phyloP scores from a whole-genome alignment of 2,797 vertebrate genomes.

The Petrocephalus sullivani region DNA sequence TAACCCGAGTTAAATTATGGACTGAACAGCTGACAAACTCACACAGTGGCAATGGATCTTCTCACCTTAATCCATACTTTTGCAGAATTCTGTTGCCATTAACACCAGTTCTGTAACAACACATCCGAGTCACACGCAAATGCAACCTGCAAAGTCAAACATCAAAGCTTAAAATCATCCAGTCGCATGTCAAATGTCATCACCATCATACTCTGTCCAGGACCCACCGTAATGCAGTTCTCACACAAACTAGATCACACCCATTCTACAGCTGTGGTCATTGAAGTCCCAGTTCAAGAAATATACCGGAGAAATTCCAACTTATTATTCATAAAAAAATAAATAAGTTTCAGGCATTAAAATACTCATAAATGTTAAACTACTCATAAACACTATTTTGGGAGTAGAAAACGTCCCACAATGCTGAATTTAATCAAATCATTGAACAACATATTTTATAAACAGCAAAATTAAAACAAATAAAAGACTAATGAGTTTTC shows the following conservation, averaged over 20 bases:
- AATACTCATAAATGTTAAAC: background rate
- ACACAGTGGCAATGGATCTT: background rate
- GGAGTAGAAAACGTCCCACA: background rate
- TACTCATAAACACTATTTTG: conserved; percentile 10
- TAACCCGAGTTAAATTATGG: background rate
- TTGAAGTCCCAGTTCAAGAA: background rate
- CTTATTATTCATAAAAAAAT: background rate
- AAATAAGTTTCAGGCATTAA: background rate
- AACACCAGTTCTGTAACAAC: background rate
- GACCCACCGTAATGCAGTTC: background rate
- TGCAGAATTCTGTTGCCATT: background rate
- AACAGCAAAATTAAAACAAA: background rate
- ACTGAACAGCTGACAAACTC: background rate
- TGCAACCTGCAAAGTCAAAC: background rate
- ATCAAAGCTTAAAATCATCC: background rate
- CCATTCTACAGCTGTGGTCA: background rate
- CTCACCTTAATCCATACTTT: background rate
- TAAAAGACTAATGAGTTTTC: background rate
- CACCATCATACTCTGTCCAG: background rate
- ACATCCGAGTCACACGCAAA: background rate
- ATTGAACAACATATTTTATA: background rate
- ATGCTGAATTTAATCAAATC: background rate
- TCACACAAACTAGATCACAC: background rate
- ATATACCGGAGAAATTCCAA: background rate
- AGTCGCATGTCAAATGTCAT: background rate